phyloP scores from a whole-genome alignment of 2,888 invertebrate species.

The Synergus japonicus region DNA sequence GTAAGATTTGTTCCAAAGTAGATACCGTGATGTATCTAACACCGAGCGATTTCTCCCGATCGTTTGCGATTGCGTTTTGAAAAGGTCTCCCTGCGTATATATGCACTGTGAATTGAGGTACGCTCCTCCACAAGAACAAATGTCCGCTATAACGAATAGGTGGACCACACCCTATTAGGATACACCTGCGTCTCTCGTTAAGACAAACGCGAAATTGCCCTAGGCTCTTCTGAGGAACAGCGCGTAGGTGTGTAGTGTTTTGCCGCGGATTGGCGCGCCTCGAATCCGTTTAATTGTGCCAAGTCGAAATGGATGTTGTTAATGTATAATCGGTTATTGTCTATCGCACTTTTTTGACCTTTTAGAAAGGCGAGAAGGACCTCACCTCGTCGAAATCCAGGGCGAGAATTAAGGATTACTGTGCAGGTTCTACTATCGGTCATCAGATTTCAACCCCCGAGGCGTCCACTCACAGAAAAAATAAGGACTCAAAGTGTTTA shows the following conservation, averaged over 20 bases:
- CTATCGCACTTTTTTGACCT: slow-evolving; percentile 35
- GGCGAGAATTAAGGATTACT: slow-evolving; percentile 39
- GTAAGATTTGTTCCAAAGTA: slow-evolving; percentile 41
- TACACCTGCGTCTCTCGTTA: slow-evolving; percentile 70
- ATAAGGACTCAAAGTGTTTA: no score
- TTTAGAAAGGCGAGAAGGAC: slow-evolving; percentile 30
- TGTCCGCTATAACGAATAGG: slow-evolving; percentile 69
- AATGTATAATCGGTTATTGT: slow-evolving; percentile 40
- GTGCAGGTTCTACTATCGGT: slow-evolving; percentile 14
- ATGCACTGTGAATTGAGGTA: slow-evolving; percentile 55
- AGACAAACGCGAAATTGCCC: slow-evolving; percentile 62
- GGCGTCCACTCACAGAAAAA: no score
- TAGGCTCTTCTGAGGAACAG: slow-evolving; percentile 48
- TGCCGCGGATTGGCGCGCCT: slow-evolving; percentile 50
- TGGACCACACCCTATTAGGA: slow-evolving; percentile 70
- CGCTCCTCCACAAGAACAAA: slow-evolving; percentile 58
- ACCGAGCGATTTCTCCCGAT: slow-evolving; percentile 38
- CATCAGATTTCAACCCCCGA: slow-evolving; percentile 23
- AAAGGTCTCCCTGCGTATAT: slow-evolving; percentile 40
- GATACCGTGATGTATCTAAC: slow-evolving; percentile 28
- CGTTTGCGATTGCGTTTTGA: slow-evolving; percentile 24
- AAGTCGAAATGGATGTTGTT: slow-evolving; percentile 47
- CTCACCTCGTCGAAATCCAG: slow-evolving; percentile 14
- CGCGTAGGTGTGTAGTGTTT: slow-evolving; percentile 57
- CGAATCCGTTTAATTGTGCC: slow-evolving; percentile 57